A percentile compares a stretch with the other conserved stretches of the same genome.
Evolutionary conservation across 2,113 vertebrate genomes (phyloP).

Genomic region (Melanerpes aurifrons): DNA sequence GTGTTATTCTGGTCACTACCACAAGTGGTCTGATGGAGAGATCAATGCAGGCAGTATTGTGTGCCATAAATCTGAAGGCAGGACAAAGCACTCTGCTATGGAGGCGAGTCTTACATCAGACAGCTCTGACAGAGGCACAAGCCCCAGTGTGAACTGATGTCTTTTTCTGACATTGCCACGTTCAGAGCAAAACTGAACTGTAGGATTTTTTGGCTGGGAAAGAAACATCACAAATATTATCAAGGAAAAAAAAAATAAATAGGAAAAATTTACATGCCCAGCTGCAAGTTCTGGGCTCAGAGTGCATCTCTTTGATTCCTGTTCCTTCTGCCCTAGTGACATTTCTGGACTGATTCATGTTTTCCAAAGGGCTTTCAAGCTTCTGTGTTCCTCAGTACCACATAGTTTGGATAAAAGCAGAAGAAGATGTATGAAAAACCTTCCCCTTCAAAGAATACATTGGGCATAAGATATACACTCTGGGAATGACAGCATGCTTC

Average conservation of each 20-base stretch:
- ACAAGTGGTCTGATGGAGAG: not conserved
- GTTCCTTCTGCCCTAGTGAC: not conserved
- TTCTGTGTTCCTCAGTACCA: not conserved
- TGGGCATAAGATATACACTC: not conserved
- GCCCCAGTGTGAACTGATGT: not conserved
- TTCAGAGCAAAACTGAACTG: not conserved
- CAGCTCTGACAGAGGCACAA: not conserved
- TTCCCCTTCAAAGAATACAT: not conserved
- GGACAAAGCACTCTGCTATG: not conserved
- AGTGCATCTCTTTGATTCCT: not conserved
- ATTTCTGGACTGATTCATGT: not conserved
- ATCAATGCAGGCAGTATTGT: accelerated
- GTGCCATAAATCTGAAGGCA: not conserved
- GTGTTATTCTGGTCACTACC: not conserved
- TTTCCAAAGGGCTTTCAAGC: not conserved
- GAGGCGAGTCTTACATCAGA: accelerated
- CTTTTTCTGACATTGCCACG: not conserved
- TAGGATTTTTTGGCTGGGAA: not conserved
- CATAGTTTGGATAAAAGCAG: not conserved
- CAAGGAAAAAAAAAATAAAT: not conserved
- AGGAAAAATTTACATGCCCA: not conserved
- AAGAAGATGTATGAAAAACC: not conserved
- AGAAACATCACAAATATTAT: not conserved
- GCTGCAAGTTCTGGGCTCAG: not conserved
- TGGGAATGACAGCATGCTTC: not conserved